These are phyloP conservation scores for Macrophya alboannulata DNA, from an alignment of 2,888 invertebrate genomes.

Conservation along the genomic window DNA sequence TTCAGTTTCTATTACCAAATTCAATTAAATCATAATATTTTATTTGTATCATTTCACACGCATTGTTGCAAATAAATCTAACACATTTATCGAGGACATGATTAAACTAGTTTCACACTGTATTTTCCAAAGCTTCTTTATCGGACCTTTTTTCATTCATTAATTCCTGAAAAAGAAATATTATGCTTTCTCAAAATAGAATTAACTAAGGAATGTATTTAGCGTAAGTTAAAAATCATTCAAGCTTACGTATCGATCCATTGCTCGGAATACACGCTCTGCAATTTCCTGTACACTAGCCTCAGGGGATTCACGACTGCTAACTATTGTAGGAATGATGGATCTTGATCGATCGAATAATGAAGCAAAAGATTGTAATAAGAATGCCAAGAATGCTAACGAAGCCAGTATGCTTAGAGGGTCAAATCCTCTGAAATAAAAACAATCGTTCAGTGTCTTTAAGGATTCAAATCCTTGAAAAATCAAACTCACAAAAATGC, in stretches of 20 bases:
- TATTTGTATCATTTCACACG: slow-evolving; percentile 15
- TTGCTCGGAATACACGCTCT: slow-evolving; percentile 70
- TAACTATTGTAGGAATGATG: slow-evolving; percentile 73
- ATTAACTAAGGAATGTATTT: not conserved
- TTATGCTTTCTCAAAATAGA: not conserved
- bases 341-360: slow-evolving; percentile 76
- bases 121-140: slow-evolving; percentile 9
- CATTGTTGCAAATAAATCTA: slow-evolving; percentile 20
- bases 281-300: slow-evolving; percentile 65
- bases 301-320: slow-evolving; percentile 65
- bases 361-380: slow-evolving; percentile 77
- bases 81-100: not conserved
- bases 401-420: slow-evolving; percentile 78
- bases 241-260: slow-evolving; percentile 74
- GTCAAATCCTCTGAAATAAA: slow-evolving; percentile 74
- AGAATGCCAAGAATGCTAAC: slow-evolving; percentile 78
- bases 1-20: not conserved
- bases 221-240: not conserved
- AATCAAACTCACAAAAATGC: slow-evolving; percentile 70
- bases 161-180: slow-evolving; percentile 29
- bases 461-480: slow-evolving; percentile 36
- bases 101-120: slow-evolving; percentile 4
- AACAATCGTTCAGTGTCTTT: slow-evolving; percentile 3
- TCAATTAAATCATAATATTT: not conserved
- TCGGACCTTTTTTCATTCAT: slow-evolving; percentile 26